phyloP scores from a whole-genome alignment of 2,797 vertebrate genomes.

The Microchirus variegatus region DNA sequence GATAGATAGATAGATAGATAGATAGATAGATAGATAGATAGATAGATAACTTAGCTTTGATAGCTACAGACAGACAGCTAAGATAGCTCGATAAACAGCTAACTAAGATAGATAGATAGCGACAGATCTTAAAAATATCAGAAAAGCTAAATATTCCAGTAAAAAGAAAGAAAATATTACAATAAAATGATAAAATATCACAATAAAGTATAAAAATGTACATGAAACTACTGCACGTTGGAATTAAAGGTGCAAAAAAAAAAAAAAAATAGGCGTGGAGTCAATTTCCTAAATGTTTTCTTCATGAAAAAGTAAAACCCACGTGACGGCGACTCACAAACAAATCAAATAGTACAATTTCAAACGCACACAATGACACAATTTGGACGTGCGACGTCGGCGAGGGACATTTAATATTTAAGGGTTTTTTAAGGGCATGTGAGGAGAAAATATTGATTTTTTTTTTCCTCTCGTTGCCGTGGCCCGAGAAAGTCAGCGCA shows the following conservation, averaged over 20 bases:
- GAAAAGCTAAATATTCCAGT: background rate
- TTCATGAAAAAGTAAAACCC: background rate
- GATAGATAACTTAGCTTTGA: no score
- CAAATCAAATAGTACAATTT: conserved; percentile 74
- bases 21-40: no score
- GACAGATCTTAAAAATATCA: no score
- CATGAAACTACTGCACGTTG: no score
- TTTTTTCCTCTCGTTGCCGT: conserved; percentile 20
- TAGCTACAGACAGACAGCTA: no score
- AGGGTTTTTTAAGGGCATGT: conserved; percentile 35
- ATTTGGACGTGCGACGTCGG: conserved; percentile 21
- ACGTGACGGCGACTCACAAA: conserved; percentile 43
- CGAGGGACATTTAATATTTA: conserved; percentile 45
- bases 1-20: no score
- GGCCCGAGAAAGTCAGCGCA: conserved; percentile 60
- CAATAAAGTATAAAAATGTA: no score
- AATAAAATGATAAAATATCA: background rate
- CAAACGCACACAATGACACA: conserved; percentile 33
- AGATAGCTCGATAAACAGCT: no score
- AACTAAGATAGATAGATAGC: no score
- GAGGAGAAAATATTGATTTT: conserved; percentile 63
- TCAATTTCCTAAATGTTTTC: no score
- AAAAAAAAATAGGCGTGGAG: no score
- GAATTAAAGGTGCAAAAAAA: no score
- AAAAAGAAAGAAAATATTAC: conserved; percentile 11